Conservation (phyloP, 2,797 vertebrate species). For the Anguilla obscura region DNA sequence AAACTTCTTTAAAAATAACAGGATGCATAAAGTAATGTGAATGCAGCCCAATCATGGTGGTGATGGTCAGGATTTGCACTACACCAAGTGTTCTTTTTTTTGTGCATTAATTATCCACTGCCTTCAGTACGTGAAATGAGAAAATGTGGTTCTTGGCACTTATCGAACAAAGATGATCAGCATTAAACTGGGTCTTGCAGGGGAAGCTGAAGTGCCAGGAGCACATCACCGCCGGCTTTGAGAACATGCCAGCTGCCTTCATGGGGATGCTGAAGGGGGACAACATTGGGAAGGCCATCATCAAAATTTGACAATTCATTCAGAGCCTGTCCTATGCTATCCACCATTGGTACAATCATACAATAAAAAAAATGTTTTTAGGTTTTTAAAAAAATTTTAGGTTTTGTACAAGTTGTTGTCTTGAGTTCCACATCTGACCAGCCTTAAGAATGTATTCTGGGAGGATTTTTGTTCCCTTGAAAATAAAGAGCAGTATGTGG, state of each 20-base stretch:
- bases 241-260: slow-evolving; percentile 75
- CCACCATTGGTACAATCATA: background rate
- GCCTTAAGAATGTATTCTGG: background rate
- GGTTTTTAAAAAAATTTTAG: background rate
- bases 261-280: slow-evolving; percentile 74
- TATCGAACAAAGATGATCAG: background rate
- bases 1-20: background rate
- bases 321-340: too few species aligned
- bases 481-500: background rate
- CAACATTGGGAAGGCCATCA: slow-evolving; percentile 72
- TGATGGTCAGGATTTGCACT: background rate
- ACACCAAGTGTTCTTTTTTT: background rate
- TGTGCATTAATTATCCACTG: background rate
- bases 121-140: background rate
- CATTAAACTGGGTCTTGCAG: slow-evolving; percentile 48
- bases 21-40: background rate
- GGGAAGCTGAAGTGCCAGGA: slow-evolving; percentile 71
- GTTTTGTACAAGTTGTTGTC: background rate
- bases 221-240: slow-evolving; percentile 69
- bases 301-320: slow-evolving; percentile 62
- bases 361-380: too few species aligned
- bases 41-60: background rate
- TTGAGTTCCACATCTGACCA: background rate
- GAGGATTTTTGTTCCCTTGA: background rate
- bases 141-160: background rate